Evolutionary conservation across 2,113 vertebrate species (phyloP), one percentile per base, ranked within the genome.

Genomic region (Oncorhynchus keta): DNA sequence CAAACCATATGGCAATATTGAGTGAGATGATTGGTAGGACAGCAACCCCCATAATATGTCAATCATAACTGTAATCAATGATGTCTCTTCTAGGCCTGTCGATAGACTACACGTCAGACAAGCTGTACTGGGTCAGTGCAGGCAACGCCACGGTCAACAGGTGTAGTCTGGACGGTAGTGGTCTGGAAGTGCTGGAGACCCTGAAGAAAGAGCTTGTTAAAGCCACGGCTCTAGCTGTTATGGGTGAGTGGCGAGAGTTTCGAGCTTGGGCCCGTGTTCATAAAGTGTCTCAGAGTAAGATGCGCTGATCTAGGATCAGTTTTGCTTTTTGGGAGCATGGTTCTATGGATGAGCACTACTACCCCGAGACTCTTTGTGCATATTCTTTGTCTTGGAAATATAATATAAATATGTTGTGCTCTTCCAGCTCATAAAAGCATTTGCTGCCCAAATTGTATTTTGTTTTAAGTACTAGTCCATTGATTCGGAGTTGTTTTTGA

Each of bases 61-160:
- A 16, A 20, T 39, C 12, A n/a, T 16, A 1, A 8, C 16, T 39
- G 7, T 45, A 45, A 45, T 68, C 65, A 32, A 67, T 51, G 1
- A 24, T 76, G 51, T 49, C 22, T 51, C 12, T 22, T 76, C 11
- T 91, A 96, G 95, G 96, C 83, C 90, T 97, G 78, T 95, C 95
- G 0, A 92, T 97, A 89, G 96, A 97, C 89, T 96, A 95, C 74
- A 79, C 84, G 24, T 93, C 95, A 68, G 94, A 93, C 85, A 96
- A 94, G 77, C 90, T 97, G 70, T 97, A 97, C 83, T 97, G 95
- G 95, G 94, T 96, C 88, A 97, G 94, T 87, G 95, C 95, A 0
- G 95, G 94, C 88, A 96, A 96, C 79, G 93, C 94, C 87, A 96
- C 95, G 71, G 94, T 97, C 89, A 96, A 95, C 71, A 92, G 95